Percentiles rank a stretch among this genome's conserved stretches.
phyloP scores from a whole-genome alignment of 2,888 invertebrate genomes.

The Pollenia labialis region DNA sequence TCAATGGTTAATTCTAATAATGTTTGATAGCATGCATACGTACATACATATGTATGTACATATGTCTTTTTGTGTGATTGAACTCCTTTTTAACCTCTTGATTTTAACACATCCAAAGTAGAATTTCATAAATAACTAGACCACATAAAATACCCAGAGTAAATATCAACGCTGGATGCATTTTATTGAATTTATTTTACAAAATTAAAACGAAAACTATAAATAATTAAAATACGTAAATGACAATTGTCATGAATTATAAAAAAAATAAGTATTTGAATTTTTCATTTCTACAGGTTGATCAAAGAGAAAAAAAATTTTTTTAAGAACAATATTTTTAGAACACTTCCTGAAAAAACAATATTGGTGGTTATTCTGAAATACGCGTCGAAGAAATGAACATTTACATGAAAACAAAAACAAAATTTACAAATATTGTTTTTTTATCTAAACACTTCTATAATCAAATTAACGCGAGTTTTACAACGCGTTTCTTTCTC shows the following conservation, averaged over 20 bases:
- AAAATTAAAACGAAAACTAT: not conserved
- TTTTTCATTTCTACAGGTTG: not conserved
- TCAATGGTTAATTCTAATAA: too few species aligned
- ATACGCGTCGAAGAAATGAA: too few species aligned
- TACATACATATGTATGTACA: too few species aligned
- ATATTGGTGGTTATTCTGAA: too few species aligned
- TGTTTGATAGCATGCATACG: too few species aligned
- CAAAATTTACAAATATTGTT: too few species aligned
- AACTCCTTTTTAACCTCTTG: not conserved
- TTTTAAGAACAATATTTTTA: not conserved
- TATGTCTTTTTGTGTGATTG: not conserved
- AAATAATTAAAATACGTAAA: not conserved
- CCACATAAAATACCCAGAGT: constrained; percentile 31
- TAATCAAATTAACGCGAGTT: too few species aligned
- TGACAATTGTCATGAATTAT: not conserved
- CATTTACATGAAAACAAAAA: too few species aligned
- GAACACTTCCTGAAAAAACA: too few species aligned
- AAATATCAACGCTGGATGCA: constrained; percentile 13
- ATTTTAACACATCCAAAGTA: constrained; percentile 17
- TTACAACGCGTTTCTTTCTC: too few species aligned
- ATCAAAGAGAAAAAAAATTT: not conserved
- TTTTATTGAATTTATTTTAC: not conserved
- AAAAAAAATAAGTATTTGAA: not conserved
- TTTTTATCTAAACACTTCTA: too few species aligned
- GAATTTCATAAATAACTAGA: constrained; percentile 12